phyloP scores from a whole-genome alignment of 2,888 invertebrate species.

The Eristalis intricaria region DNA sequence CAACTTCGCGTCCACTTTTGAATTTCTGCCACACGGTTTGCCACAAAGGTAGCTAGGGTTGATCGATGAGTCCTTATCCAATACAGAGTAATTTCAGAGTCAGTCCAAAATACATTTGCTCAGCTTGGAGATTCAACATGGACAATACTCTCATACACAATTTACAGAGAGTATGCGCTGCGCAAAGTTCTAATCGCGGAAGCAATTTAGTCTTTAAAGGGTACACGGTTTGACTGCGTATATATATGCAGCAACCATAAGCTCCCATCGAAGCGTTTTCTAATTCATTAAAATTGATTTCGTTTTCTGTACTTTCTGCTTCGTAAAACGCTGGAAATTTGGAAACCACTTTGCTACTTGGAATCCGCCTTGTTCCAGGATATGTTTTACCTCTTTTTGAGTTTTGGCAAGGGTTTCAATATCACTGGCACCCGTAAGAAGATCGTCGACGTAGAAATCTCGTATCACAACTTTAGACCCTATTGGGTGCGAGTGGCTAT shows the following conservation, averaged over 20 bases:
- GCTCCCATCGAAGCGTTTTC: constrained; percentile 42
- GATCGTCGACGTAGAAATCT: constrained; percentile 64
- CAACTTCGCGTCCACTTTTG: not conserved
- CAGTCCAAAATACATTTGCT: not conserved
- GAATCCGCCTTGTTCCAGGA: not conserved
- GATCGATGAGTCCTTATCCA: not conserved
- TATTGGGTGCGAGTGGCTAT: no score
- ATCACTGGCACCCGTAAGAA: constrained; percentile 34
- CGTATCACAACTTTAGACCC: no score
- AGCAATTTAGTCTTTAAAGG: no score
- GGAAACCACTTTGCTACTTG: constrained; percentile 10
- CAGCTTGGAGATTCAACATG: no score
- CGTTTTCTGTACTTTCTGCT: constrained; percentile 11
- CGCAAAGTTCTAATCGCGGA: constrained; percentile 5
- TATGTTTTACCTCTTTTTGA: not conserved
- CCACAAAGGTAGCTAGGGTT: constrained; percentile 3
- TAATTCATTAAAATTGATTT: not conserved
- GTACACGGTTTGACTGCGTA: constrained; percentile 5
- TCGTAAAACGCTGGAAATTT: no score
- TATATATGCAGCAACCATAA: not conserved
- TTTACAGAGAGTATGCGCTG: no score
- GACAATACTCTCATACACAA: no score
- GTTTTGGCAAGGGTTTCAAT: not conserved
- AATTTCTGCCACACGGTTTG: constrained; percentile 10
- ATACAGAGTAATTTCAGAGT: constrained; percentile 5